phyloP scores from a whole-genome alignment of 2,888 invertebrate species.

The Chymomyza amoena region DNA sequence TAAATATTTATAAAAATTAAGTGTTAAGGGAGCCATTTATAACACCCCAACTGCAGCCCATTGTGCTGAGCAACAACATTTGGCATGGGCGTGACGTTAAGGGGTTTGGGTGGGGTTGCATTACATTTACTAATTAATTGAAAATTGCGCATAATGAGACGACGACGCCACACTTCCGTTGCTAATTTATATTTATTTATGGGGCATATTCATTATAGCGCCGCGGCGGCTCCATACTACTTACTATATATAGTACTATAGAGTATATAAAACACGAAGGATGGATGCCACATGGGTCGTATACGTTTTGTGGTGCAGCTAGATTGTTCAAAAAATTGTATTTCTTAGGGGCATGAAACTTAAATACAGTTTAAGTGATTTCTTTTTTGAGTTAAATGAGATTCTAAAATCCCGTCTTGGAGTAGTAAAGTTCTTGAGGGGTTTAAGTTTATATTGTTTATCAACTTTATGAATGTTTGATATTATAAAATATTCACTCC shows the following conservation, averaged over 20 bases:
- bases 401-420: background rate
- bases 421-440: background rate
- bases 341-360: too few species aligned
- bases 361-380: too few species aligned
- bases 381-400: background rate
- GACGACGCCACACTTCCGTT: constrained; percentile 50
- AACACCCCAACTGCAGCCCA: constrained; percentile 5
- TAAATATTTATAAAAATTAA: constrained; percentile 73
- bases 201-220: constrained; percentile 25
- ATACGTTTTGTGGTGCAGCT: too few species aligned
- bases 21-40: constrained; percentile 64
- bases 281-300: too few species aligned
- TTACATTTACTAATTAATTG: constrained; percentile 72
- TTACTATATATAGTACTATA: background rate
- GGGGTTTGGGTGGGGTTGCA: constrained; percentile 30
- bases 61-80: background rate
- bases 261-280: too few species aligned
- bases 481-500: too few species aligned
- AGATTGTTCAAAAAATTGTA: too few species aligned
- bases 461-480: too few species aligned
- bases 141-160: constrained; percentile 62
- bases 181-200: constrained; percentile 68
- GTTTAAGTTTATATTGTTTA: too few species aligned
- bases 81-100: background rate
- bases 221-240: constrained; percentile 14